phyloP scores from a whole-genome alignment of 1,140 invertebrate genomes.

The Homalodisca vitripennis region DNA sequence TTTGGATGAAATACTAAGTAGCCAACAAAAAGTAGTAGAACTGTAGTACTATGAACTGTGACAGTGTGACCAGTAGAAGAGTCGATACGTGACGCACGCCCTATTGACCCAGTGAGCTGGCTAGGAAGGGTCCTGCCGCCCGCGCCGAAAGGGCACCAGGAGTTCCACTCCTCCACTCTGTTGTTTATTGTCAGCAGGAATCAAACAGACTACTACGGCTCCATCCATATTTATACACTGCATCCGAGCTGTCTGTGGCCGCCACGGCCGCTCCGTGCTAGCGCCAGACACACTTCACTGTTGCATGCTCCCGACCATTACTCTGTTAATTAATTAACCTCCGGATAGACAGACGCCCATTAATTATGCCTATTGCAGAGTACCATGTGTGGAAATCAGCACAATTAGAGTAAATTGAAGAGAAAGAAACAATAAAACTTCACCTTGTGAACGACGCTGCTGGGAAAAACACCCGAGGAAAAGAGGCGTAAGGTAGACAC shows the following conservation, averaged over 20 bases:
- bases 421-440: conserved; percentile 5
- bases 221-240: too few species aligned
- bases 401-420: conserved; percentile 15
- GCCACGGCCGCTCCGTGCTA: too few species aligned
- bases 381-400: neutral
- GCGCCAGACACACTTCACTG: too few species aligned
- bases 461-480: neutral
- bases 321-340: conserved; percentile 5
- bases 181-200: too few species aligned
- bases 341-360: conserved; percentile 1
- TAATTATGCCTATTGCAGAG: neutral
- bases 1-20: too few species aligned
- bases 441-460: neutral
- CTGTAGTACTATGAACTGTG: too few species aligned
- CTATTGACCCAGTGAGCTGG: conserved; percentile 18
- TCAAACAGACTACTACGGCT: too few species aligned
- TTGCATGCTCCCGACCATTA: conserved; percentile 6
- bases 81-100: conserved; percentile 9
- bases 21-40: too few species aligned
- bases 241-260: too few species aligned
- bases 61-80: too few species aligned
- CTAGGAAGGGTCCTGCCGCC: neutral
- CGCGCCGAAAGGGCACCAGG: too few species aligned
- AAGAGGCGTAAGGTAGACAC: neutral
- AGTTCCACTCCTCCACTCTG: too few species aligned